Conservation (phyloP, 2,888 invertebrate genomes). For the Cartodere bifasciata region DNA sequence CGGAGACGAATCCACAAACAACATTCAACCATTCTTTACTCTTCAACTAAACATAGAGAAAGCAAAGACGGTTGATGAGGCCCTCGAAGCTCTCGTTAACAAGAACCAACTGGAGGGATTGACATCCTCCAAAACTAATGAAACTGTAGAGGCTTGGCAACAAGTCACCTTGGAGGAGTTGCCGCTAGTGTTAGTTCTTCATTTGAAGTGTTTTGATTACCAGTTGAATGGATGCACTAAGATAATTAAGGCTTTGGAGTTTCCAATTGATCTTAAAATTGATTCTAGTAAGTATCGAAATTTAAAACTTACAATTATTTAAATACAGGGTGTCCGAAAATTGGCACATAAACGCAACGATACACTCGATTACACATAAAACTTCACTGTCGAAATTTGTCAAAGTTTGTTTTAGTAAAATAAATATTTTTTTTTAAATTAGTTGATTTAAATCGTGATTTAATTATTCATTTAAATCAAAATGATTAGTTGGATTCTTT, state of each 20-base stretch:
- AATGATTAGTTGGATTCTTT: too few relatives aligned
- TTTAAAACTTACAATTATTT: too few relatives aligned
- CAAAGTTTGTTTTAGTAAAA: too few relatives aligned
- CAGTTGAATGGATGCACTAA: conserved; percentile 79
- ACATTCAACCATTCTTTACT: conserved; percentile 92
- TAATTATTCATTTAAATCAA: too few relatives aligned
- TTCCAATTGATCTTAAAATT: conserved; percentile 79
- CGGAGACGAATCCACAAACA: conserved; percentile 70
- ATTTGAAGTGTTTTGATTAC: conserved; percentile 90
- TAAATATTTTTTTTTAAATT: too few relatives aligned
- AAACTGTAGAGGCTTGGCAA: conserved; percentile 80
- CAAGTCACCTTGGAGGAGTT: conserved; percentile 80
- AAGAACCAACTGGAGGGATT: conserved; percentile 80
- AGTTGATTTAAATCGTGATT: too few relatives aligned
- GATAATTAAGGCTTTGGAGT: conserved; percentile 82
- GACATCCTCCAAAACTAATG: conserved; percentile 66
- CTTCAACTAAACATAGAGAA: conserved; percentile 91
- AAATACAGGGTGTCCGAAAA: too few relatives aligned
- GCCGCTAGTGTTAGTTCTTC: conserved; percentile 79
- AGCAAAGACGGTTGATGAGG: conserved; percentile 72
- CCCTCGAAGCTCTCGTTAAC: conserved; percentile 73
- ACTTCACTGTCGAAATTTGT: too few relatives aligned
- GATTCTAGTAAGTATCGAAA: conserved; percentile 78
- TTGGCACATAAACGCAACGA: too few relatives aligned
- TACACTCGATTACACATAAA: too few relatives aligned